phyloP scores from a whole-genome alignment of 2,797 vertebrate species.

The Nothura maculosa region DNA sequence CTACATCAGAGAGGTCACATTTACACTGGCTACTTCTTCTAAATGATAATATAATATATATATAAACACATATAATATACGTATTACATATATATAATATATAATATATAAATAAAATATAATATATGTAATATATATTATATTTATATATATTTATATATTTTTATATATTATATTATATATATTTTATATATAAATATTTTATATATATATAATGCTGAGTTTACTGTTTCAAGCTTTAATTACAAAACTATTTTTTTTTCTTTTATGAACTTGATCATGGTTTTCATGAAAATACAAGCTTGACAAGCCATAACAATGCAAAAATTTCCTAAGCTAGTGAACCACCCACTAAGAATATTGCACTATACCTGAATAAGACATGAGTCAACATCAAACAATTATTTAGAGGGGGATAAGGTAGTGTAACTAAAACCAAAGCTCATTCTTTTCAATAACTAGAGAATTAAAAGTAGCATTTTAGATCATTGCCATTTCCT shows the following conservation, averaged over 20 bases:
- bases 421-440: not conserved
- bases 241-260: not conserved
- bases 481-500: not conserved
- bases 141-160: too few relatives aligned
- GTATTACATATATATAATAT: too few relatives aligned
- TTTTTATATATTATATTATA: too few relatives aligned
- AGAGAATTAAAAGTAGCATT: not conserved
- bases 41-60: not conserved
- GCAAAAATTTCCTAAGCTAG: conserved; percentile 34
- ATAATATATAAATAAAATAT: too few relatives aligned
- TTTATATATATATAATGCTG: not conserved
- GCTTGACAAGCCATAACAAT: conserved; percentile 50
- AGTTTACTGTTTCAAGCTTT: not conserved
- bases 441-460: not conserved
- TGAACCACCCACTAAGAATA: conserved; percentile 47
- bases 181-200: too few relatives aligned
- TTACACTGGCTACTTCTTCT: not conserved
- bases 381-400: conserved; percentile 38
- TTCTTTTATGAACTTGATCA: not conserved
- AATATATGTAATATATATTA: not conserved
- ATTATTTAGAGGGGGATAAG: conserved; percentile 2
- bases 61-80: too few relatives aligned
- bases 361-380: conserved; percentile 51
- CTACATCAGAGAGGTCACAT: not conserved
- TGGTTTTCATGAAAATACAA: conserved; percentile 52